phyloP scores from a whole-genome alignment of 2,797 vertebrate species.

The Alexandromys oeconomus region DNA sequence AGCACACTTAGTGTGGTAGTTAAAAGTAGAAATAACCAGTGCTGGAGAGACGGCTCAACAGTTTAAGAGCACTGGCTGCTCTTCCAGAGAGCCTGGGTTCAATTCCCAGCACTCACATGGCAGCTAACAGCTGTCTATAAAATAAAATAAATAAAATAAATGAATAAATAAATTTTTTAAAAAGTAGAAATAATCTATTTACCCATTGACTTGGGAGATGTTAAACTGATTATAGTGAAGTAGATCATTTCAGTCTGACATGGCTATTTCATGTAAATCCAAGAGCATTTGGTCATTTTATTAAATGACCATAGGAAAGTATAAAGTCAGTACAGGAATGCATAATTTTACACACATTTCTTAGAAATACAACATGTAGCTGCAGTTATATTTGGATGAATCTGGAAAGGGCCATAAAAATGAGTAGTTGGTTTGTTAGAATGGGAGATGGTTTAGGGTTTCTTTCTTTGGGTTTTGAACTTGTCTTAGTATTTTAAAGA shows the following conservation, averaged over 20 bases:
- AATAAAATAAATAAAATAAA: neutral
- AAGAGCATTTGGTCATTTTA: conserved; percentile 9
- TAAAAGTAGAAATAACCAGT: conserved; percentile 47
- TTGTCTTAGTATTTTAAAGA: conserved; percentile 36
- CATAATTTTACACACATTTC: neutral
- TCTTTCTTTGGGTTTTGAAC: neutral
- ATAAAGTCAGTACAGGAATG: neutral
- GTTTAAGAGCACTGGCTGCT: neutral
- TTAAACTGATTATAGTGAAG: neutral
- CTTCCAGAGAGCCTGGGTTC: neutral
- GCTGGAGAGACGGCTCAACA: neutral
- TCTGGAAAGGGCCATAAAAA: neutral
- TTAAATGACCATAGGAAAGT: neutral
- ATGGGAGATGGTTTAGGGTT: neutral
- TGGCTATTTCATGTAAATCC: neutral
- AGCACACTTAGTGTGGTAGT: neutral
- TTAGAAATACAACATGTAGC: conserved; percentile 21
- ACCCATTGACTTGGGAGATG: conserved; percentile 1
- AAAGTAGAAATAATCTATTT: conserved; percentile 45
- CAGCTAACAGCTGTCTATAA: neutral
- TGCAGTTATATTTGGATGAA: neutral
- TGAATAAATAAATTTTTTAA: neutral
- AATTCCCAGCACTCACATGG: neutral
- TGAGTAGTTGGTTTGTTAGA: neutral
- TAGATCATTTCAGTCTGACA: conserved; percentile 10